Evolutionary conservation across 2,113 vertebrate genomes (phyloP), one percentile per base, ranked within the genome.

Genomic region (Poeciliopsis retropinna): DNA sequence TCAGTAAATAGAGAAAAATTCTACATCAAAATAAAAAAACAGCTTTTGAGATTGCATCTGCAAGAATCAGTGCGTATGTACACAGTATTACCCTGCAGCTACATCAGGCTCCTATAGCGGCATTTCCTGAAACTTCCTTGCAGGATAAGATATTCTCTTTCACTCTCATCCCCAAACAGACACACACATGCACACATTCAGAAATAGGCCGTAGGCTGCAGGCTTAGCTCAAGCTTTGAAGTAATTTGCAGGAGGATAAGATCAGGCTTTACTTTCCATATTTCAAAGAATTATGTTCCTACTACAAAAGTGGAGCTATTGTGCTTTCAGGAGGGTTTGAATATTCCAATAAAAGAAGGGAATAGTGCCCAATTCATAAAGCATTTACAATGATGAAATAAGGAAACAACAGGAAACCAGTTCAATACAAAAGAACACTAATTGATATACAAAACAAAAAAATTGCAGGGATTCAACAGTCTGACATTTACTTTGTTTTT

Each of bases 101-200:
- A 89, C 86, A 87, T 85, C 73, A 44, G 84, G 71, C 70, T 88
- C 80, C 84, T 87, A 82, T 88, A 82, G 82, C 25, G 70, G 86
- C 84, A 90, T 88, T 90, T 91, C 84, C 88, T 89, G 82, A 88
- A 79, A 80, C 47, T 41, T 80, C 57, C 70, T 62, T 4, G n/a
- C 73, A 83, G 80, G 67, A 81, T 60, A 75, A 79, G 78, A 88
- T 90, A 91, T 91, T 86, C 80, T 75, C 78, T 87, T 87, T 87
- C 85, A 80, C 72, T 60, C 75, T 47, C 64, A 79, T 70, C 41
- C 75, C 74, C 67, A 84, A 66, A 67, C 80, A 74, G 41, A 34
- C 51, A 75, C 37, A 70, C 61, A 34, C 44, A 57, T n/a, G 67
- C 68, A 74, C 81, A 68, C 28, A 68, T 11, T 15, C 15, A 65